A percentile compares a stretch with the other conserved stretches of the same genome.
Evolutionary conservation across 2,797 vertebrate species (phyloP).

Genomic region (Cynodonichthys magdalenae): DNA sequence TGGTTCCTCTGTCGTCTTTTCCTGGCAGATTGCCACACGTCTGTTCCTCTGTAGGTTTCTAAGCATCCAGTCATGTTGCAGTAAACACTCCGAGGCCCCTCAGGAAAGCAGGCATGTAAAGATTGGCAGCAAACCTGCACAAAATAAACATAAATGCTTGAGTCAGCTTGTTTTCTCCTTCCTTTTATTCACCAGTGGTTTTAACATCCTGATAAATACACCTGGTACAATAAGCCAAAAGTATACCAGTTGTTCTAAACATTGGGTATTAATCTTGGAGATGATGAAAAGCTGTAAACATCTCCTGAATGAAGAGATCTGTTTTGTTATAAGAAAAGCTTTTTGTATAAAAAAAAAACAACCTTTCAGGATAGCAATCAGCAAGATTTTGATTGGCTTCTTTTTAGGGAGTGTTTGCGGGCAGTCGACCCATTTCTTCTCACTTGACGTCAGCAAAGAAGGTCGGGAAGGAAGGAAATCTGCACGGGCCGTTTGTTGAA

Average conservation of each 20-base stretch:
- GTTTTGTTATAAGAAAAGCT: constrained; percentile 17
- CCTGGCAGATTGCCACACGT: constrained; percentile 61
- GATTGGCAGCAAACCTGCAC: constrained; percentile 50
- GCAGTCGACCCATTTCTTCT: constrained; percentile 35
- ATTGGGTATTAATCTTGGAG: constrained; percentile 22
- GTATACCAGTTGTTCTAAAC: constrained; percentile 29
- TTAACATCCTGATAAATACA: constrained; percentile 40
- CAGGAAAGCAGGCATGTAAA: constrained; percentile 60
- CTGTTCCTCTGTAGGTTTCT: constrained; percentile 55
- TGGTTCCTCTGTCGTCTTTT: constrained; percentile 55
- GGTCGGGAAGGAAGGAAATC: constrained; percentile 57
- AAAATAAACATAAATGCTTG: constrained; percentile 56
- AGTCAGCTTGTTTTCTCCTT: constrained; percentile 5
- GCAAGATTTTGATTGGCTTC: constrained; percentile 42
- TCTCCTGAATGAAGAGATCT: constrained; percentile 16
- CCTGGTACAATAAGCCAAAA: background rate
- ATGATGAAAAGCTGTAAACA: constrained; percentile 7
- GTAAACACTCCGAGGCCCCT: constrained; percentile 56
- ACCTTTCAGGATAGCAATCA: constrained; percentile 35
- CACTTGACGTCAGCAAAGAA: constrained; percentile 44
- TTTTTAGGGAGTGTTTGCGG: constrained; percentile 48
- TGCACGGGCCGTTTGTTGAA: constrained; percentile 41
- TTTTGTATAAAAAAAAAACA: constrained; percentile 23
- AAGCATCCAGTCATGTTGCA: constrained; percentile 46
- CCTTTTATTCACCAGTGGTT: constrained; percentile 17